Conservation (phyloP, 2,797 vertebrate species). For the Nyctibius grandis region DNA sequence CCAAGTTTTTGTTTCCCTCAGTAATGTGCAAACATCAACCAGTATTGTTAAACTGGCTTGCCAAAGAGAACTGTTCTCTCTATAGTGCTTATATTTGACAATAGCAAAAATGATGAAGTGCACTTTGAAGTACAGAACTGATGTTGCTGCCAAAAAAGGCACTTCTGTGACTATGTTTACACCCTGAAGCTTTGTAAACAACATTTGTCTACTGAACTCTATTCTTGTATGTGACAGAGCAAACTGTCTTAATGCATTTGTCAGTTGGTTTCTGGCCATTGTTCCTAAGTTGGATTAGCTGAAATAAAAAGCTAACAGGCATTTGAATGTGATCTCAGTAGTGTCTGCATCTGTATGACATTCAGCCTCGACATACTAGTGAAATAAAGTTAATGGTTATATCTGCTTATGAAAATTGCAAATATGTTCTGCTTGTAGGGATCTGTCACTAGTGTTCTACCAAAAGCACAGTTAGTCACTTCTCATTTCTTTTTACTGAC, state of each 20-base stretch:
- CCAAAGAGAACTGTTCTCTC: background rate
- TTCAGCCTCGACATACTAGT: background rate
- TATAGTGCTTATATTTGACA: background rate
- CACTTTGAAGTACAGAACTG: background rate
- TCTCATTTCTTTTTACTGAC: background rate
- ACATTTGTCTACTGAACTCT: background rate
- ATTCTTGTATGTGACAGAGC: background rate
- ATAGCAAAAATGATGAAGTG: background rate
- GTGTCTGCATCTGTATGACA: background rate
- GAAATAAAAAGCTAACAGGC: background rate
- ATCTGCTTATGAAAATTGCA: background rate
- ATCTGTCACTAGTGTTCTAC: background rate
- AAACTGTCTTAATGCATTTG: background rate
- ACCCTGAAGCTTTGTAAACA: background rate
- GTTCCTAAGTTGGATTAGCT: background rate
- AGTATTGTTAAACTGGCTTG: background rate
- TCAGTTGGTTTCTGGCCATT: background rate
- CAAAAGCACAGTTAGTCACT: background rate
- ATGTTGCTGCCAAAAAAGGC: background rate
- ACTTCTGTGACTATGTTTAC: background rate
- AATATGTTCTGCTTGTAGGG: background rate
- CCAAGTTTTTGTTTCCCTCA: background rate
- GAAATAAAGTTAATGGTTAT: background rate
- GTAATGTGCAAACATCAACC: background rate
- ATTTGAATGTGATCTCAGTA: background rate